phyloP scores from a whole-genome alignment of 1,140 invertebrate species.

The Coelopa frigida region DNA sequence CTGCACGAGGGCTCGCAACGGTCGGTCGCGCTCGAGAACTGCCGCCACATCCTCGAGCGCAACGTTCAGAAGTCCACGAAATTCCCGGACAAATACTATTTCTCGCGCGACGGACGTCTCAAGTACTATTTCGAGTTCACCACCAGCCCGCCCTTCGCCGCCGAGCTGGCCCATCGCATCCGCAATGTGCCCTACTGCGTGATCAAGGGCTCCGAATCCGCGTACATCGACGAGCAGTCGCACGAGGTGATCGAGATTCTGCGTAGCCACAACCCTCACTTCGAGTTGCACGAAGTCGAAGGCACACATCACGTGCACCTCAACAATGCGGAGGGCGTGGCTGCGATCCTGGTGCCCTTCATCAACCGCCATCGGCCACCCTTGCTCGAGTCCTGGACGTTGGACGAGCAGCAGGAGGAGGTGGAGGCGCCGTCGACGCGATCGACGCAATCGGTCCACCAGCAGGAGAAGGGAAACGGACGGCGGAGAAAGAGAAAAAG shows the following conservation, averaged over 20 bases:
- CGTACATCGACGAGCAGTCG: conserved; percentile 29
- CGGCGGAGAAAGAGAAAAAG: conserved; percentile 41
- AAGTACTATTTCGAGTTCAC: conserved; percentile 43
- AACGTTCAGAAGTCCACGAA: conserved; percentile 49
- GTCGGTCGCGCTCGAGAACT: conserved; percentile 50
- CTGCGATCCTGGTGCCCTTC: conserved; percentile 52
- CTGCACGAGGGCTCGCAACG: conserved; percentile 47
- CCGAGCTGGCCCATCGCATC: conserved; percentile 31
- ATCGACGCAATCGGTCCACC: too few relatives aligned
- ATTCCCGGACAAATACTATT: conserved; percentile 54
- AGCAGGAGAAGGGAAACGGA: conserved; percentile 31
- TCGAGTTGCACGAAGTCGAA: conserved; percentile 55
- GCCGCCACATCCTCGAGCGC: conserved; percentile 51
- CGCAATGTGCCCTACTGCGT: conserved; percentile 36
- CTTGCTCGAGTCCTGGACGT: conserved; percentile 27
- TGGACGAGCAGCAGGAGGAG: conserved; percentile 14
- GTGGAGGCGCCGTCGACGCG: conserved; percentile 12
- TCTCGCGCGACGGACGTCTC: conserved; percentile 53
- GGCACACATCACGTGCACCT: conserved; percentile 67
- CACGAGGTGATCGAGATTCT: conserved; percentile 50
- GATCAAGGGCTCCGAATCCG: conserved; percentile 34
- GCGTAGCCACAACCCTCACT: conserved; percentile 49
- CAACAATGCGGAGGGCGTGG: conserved; percentile 54
- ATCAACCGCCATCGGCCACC: conserved; percentile 43
- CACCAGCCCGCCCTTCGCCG: conserved; percentile 26